Base-by-base conservation (phyloP, 2,797 vertebrate genomes). In the Danio albolineatus region DNA sequence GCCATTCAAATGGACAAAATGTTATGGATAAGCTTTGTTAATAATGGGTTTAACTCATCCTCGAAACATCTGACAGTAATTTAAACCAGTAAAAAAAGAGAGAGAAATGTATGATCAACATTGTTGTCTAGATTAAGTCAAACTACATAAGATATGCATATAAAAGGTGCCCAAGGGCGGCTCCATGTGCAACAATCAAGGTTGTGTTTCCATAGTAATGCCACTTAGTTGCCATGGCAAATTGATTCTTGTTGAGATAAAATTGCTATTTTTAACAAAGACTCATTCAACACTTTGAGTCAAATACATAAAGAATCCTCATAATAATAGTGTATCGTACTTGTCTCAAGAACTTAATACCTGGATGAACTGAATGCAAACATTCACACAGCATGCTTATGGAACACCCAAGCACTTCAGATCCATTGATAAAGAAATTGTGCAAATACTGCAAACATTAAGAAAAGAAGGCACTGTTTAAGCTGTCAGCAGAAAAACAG, bases 151-250 rank as follows among this genome's bases (percentile, higher is more conserved):
- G 51, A 17, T 56, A 66, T 53, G 17, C 64, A 69, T 61, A 43
- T 17, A 39, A 78, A 71, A 61, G 66, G 7, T 6, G 7, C 21
- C 6, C 57, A 69, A 61, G 43, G 64, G 9, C 21, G n/a, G 46
- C 39, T 19, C 16, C 60, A 36, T 69, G 39, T 28, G 51, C 76
- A 76, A 43, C 21, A 49, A 53, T 70, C 73, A 81, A 85, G 85
- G 67, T 65, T 82, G 85, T 76, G 91, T 94, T 93, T 89, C 91
- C 90, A 93, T 91, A 89, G 91, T 88, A 92, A 94, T 91, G 73
- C 80, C 64, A 83, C 83, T 87, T 76, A 10, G 91, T 93, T 93
- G 89, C 91, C 87, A 93, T 89, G 91, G 83, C 60, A 86, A 57
- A 76, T 81, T 13, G 73, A 17, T 80, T 73, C 73, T 73, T 59